A percentile compares a stretch with the other conserved stretches of the same genome.
phyloP scores from a whole-genome alignment of 2,113 vertebrate genomes.

The Brienomyrus brachyistius region DNA sequence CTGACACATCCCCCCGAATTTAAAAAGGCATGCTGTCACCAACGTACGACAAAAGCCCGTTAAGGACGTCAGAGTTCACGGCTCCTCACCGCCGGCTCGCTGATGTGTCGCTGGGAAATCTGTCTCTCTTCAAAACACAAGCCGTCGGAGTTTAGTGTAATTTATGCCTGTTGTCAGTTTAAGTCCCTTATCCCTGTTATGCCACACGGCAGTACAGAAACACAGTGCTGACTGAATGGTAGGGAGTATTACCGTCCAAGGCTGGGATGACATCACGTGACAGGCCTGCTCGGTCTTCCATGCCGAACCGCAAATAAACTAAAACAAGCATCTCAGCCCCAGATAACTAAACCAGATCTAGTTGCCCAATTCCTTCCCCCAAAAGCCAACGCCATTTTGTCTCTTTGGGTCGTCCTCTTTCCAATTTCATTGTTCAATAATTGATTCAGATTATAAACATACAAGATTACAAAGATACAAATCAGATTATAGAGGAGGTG shows the following conservation, averaged over 20 bases:
- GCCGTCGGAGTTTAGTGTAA: background rate
- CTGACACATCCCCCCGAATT: background rate
- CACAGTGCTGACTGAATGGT: background rate
- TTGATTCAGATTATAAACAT: too few species aligned
- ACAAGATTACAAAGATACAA: too few species aligned
- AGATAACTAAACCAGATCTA: background rate
- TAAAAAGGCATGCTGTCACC: conserved; percentile 7
- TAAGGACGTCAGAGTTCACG: background rate
- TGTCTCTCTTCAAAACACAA: background rate
- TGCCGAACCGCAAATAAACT: background rate
- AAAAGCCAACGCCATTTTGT: background rate
- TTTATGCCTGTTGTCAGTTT: background rate
- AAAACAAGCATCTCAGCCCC: background rate
- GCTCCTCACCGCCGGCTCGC: background rate
- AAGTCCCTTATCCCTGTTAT: background rate
- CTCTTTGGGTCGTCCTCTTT: background rate
- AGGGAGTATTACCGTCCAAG: background rate
- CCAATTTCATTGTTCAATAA: background rate
- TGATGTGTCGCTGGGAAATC: background rate
- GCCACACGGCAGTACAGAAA: background rate
- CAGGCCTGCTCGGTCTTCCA: background rate
- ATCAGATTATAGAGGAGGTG: too few species aligned
- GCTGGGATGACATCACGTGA: background rate
- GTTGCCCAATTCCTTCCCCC: background rate
- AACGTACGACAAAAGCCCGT: background rate